phyloP scores from a whole-genome alignment of 2,797 vertebrate genomes.

The Mormyrops boulengeri region DNA sequence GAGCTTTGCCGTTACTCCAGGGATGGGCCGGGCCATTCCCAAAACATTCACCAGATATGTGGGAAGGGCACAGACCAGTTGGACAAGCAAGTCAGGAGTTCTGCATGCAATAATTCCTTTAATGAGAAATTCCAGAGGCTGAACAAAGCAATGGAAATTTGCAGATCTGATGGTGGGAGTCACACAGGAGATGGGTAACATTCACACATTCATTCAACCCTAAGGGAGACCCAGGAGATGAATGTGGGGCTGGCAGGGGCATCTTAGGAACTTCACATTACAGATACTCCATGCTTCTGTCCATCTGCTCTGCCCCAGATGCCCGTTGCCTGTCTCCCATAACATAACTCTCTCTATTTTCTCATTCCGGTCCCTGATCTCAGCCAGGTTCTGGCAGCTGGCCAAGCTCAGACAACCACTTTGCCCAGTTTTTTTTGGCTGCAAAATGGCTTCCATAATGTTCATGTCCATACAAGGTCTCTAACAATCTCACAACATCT shows the following conservation, averaged over 20 bases:
- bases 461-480: background rate
- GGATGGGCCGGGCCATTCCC: background rate
- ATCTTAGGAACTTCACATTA: background rate
- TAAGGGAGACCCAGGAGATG: background rate
- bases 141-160: background rate
- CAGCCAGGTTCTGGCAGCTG: background rate
- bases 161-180: background rate
- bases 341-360: background rate
- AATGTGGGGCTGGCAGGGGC: background rate
- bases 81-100: background rate
- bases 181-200: background rate
- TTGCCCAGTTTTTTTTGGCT: background rate
- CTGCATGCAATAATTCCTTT: background rate
- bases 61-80: background rate
- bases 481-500: background rate
- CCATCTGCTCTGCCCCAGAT: background rate
- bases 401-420: background rate
- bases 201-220: background rate
- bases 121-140: background rate
- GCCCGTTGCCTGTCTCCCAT: background rate
- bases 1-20: background rate
- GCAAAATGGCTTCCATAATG: background rate
- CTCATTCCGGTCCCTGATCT: background rate
- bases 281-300: background rate
- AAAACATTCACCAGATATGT: background rate